A percentile compares a stretch with the other conserved stretches of the same genome.
Evolutionary conservation across 2,888 invertebrate genomes (phyloP).

Genomic region (Blomia tropicalis): DNA sequence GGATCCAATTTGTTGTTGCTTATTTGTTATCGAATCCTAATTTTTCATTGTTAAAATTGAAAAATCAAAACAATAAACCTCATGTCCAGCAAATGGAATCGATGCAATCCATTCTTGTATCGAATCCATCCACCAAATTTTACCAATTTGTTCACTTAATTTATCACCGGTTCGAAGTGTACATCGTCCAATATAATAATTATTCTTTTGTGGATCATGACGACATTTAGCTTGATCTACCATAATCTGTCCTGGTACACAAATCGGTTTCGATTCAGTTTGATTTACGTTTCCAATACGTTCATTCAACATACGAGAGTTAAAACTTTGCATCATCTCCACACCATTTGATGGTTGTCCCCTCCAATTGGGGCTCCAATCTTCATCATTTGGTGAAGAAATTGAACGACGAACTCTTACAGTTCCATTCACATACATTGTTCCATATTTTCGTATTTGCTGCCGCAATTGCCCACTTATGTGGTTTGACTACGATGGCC

Average conservation of each 20-base stretch:
- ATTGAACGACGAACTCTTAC: too few relatives aligned
- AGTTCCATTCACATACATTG: conserved; percentile 98
- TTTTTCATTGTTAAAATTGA: conserved; percentile 19
- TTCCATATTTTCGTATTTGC: conserved; percentile 95
- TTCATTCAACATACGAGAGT: too few relatives aligned
- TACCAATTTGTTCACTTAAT: conserved; percentile 22
- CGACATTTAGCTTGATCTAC: background rate
- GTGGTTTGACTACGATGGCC: conserved; percentile 93
- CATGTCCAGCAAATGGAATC: conserved; percentile 21
- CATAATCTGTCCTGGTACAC: background rate
- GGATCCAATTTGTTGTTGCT: too few relatives aligned
- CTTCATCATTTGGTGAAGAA: too few relatives aligned
- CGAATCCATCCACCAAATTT: conserved; percentile 16
- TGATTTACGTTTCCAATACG: background rate
- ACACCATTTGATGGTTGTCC: background rate
- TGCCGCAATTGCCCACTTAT: conserved; percentile 95
- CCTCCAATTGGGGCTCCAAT: conserved; percentile 15
- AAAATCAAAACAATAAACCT: conserved; percentile 21
- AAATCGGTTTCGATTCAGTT: background rate
- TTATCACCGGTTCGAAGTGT: background rate
- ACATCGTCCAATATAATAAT: conserved; percentile 19
- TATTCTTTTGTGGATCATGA: background rate
- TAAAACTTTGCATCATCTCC: background rate
- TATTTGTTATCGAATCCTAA: background rate
- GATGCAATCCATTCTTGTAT: conserved; percentile 22